Evolutionary conservation across 2,113 vertebrate species (phyloP).

Genomic region (Rutilus rutilus): DNA sequence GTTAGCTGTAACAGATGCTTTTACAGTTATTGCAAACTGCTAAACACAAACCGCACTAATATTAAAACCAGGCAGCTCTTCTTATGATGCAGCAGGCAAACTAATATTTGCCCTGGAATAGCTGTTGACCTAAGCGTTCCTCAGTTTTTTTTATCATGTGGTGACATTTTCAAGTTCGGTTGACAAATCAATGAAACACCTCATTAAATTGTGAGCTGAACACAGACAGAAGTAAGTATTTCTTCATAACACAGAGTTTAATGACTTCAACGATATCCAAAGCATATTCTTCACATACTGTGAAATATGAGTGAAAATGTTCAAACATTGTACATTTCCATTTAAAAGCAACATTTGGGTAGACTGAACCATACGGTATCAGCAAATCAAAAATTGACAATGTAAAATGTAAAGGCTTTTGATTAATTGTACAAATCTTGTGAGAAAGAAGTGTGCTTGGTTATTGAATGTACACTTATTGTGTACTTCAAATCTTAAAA

Average conservation of each 20-base stretch:
- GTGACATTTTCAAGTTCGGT: slow-evolving; percentile 52
- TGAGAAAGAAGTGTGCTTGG: not conserved
- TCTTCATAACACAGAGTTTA: slow-evolving; percentile 11
- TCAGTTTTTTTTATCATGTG: slow-evolving; percentile 46
- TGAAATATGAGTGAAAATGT: not conserved
- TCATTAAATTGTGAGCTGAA: slow-evolving; percentile 56
- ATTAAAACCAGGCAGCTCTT: slow-evolving; percentile 62
- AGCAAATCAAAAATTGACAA: not conserved
- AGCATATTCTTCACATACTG: not conserved
- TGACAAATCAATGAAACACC: slow-evolving; percentile 62
- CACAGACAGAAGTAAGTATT: slow-evolving; percentile 19
- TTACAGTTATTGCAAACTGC: slow-evolving; percentile 58
- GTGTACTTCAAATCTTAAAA: not conserved
- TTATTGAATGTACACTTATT: not conserved
- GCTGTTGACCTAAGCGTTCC: slow-evolving; percentile 62
- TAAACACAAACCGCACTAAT: slow-evolving; percentile 62
- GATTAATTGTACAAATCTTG: not conserved
- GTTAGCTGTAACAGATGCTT: slow-evolving; percentile 59
- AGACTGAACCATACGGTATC: not conserved
- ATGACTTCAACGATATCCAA: not conserved
- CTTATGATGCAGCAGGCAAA: slow-evolving; percentile 63
- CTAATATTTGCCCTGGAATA: slow-evolving; percentile 64
- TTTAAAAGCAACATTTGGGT: not conserved
- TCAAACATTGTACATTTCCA: not conserved
- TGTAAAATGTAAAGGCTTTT: not conserved